Base-by-base conservation (phyloP, 2,888 invertebrate species). In the Caenorhabditis plicata region DNA sequence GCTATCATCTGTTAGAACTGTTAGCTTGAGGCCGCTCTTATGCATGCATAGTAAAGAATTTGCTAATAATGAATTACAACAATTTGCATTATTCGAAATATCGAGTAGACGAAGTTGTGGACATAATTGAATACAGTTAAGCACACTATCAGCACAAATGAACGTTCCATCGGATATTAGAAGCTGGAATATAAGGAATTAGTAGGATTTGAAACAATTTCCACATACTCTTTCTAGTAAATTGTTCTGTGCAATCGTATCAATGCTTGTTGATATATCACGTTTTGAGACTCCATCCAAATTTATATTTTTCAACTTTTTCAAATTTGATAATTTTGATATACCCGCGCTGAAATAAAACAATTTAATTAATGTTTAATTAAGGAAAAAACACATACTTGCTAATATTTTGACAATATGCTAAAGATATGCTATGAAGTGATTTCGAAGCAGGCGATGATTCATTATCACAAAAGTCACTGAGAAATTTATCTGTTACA, bases 211-310 rank as follows among this genome's bases (percentile, higher is more conserved):
- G n/a, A n/a, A n/a, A n/a, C n/a, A n/a, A n/a, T n/a, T n/a, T n/a
- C n/a, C n/a, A n/a, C n/a, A 20, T 11, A 67, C 64, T 43, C 64
- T 54, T 15, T 50, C 56, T 1, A 71, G 50, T 9, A 32, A 17
- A 22, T 60, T 54, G n/a, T 19, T 32, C 7, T 43, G 39, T 8
- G 57, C 57, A 17, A 72, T 40, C 15, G 40, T 49, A 36, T 63
- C 63, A 25, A 74, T 15, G 1, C 74, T 72, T 17, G 40, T 29
- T 1, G 70, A 68, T 17, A 73, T 51, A 26, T 74, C 71, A n/a
- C 69, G 35, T 25, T 60, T 67, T 15, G 46, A 44, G 13, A 71
- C 43, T 4, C 74, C 74, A 43, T 74, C 74, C 33, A 74, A 39
- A 43, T 72, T 72, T 25, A 74, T 49, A 31, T 64, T 56, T 17